phyloP scores from a whole-genome alignment of 2,113 vertebrate species.

The Cyprinodon variegatus region DNA sequence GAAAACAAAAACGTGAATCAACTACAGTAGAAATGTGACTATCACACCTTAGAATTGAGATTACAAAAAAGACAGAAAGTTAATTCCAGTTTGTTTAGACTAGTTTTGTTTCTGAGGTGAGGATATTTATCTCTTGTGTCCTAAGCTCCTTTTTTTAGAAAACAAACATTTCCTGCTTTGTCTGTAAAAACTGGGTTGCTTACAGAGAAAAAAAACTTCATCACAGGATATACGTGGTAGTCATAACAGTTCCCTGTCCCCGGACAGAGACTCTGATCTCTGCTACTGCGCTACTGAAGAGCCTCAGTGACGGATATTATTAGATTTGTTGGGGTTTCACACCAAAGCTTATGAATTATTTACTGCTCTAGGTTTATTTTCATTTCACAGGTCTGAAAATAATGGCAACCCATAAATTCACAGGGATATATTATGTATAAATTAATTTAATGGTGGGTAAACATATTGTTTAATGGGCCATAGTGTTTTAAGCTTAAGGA shows the following conservation, averaged over 20 bases:
- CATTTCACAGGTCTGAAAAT: not conserved
- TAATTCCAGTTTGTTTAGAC: not conserved
- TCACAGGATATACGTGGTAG: not conserved
- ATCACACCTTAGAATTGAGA: not conserved
- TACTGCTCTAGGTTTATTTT: constrained; percentile 3
- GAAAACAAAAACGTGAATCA: too few relatives aligned
- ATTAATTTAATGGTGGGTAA: not conserved
- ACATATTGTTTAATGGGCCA: not conserved
- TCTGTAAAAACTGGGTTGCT: constrained; percentile 34
- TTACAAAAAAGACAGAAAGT: not conserved
- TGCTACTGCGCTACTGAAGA: constrained; percentile 12
- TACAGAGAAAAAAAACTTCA: not conserved
- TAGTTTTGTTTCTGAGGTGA: not conserved
- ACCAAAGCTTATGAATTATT: constrained; percentile 49
- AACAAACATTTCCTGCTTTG: constrained; percentile 1
- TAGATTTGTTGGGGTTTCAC: constrained; percentile 29
- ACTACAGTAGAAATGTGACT: too few relatives aligned
- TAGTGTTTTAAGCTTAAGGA: not conserved
- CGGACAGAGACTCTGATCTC: constrained; percentile 19
- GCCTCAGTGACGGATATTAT: constrained; percentile 31
- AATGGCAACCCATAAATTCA: not conserved
- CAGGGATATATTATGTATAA: constrained; percentile 12
- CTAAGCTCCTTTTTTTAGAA: constrained; percentile 2
- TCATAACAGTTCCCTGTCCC: constrained; percentile 19
- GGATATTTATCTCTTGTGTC: not conserved